Conservation (phyloP, 2,797 vertebrate genomes). For the Etheostoma nigrum region DNA sequence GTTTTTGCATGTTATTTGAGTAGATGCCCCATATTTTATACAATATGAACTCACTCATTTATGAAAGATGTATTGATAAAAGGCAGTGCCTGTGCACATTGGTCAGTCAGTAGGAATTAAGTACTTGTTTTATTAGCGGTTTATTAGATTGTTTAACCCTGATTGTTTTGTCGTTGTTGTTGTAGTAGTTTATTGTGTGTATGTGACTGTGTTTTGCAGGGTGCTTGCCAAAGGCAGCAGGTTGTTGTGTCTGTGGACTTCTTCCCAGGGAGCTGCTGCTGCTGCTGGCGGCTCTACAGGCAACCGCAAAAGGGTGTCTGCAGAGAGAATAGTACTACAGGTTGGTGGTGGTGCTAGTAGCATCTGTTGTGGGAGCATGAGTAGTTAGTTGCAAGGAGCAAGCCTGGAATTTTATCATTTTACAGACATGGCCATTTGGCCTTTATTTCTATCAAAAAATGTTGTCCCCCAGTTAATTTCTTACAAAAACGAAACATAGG, state of each 20-base stretch:
- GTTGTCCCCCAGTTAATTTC: too few species aligned
- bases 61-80: not conserved
- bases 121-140: not conserved
- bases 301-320: slow-evolving; percentile 83
- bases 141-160: not conserved
- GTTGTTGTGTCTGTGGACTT: slow-evolving; percentile 92
- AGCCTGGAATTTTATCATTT: too few species aligned
- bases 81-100: not conserved
- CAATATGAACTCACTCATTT: not conserved
- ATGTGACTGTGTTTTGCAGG: slow-evolving; percentile 76
- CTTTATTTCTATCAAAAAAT: too few species aligned
- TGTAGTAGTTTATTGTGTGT: not conserved
- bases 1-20: not conserved
- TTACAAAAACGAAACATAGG: not conserved
- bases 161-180: slow-evolving; percentile 6
- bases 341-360: slow-evolving; percentile 68
- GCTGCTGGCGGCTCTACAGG: slow-evolving; percentile 60
- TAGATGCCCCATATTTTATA: not conserved
- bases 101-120: not conserved
- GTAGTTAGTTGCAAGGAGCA: not conserved
- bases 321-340: slow-evolving; percentile 93
- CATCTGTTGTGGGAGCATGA: not conserved
- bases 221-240: slow-evolving; percentile 90
- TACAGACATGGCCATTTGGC: too few species aligned
- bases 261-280: slow-evolving; percentile 77